Percentiles rank a stretch among this genome's conserved stretches.
Conservation (phyloP, 2,888 invertebrate genomes). For the Lycophotia porphyrea region DNA sequence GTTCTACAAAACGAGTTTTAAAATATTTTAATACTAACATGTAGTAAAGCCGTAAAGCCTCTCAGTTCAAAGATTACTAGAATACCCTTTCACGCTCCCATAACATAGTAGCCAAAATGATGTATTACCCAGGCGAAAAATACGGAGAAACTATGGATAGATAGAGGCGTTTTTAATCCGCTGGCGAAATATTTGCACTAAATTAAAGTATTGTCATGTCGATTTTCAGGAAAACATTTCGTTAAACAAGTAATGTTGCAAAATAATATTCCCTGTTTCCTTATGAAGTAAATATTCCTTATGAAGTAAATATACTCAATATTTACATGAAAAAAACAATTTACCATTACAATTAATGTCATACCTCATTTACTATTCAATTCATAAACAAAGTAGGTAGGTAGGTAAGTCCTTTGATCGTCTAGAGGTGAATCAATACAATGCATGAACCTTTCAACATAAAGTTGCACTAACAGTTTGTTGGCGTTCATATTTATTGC, state of each 20-base stretch:
- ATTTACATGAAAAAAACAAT: conserved; percentile 30
- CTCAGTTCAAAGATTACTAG: background rate
- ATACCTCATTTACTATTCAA: conserved; percentile 39
- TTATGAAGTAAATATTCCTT: background rate
- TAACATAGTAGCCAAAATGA: background rate
- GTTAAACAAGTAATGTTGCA: background rate
- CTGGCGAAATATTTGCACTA: conserved; percentile 3
- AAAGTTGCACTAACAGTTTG: conserved; percentile 14
- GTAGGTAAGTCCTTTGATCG: conserved; percentile 26
- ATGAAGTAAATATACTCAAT: background rate
- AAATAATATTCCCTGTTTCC: background rate
- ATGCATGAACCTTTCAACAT: conserved; percentile 32
- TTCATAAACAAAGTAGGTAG: conserved; percentile 50
- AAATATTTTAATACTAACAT: background rate
- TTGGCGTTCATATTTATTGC: conserved; percentile 42
- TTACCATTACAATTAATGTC: conserved; percentile 13
- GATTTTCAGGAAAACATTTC: conserved; percentile 17
- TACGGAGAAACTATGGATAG: background rate
- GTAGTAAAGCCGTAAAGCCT: background rate
- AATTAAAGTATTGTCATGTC: too few species aligned
- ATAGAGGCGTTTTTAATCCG: background rate
- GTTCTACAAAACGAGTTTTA: background rate
- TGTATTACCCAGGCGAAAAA: background rate
- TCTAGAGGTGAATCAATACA: conserved; percentile 42
- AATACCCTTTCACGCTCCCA: background rate